These are phyloP conservation scores for Turritopsis rubra DNA, from an alignment of 30 jellyfish, hydroid and myxozoan genomes.

Conservation along the genomic window DNA sequence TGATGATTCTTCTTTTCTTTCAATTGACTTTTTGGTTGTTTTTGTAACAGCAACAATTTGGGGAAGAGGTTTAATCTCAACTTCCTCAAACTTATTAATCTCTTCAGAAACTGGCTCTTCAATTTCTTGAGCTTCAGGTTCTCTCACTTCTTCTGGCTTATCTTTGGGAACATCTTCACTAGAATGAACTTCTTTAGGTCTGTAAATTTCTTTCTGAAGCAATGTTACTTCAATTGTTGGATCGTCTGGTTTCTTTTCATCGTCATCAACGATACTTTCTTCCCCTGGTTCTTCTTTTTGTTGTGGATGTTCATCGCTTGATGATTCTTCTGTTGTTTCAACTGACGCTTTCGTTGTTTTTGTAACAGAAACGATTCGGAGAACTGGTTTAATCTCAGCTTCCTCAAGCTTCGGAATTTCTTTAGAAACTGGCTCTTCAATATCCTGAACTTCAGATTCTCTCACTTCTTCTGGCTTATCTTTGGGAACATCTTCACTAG, in stretches of 20 bases:
- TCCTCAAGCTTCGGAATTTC: not conserved
- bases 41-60: too few species aligned
- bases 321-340: not conserved
- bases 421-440: not conserved
- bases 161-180: not conserved
- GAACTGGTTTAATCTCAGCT: not conserved
- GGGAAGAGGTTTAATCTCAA: too few species aligned
- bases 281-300: not conserved
- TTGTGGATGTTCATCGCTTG: not conserved
- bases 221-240: not conserved
- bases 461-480: not conserved
- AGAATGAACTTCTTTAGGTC: not conserved
- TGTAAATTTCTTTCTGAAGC: not conserved
- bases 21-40: too few species aligned
- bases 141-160: too few species aligned
- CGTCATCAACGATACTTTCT: not conserved
- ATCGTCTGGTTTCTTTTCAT: not conserved
- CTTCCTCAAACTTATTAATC: too few species aligned
- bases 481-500: not conserved
- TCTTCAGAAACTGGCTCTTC: too few species aligned
- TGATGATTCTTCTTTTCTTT: too few species aligned
- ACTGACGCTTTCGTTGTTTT: not conserved
- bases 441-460: not conserved
- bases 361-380: not conserved
- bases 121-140: too few species aligned